Evolutionary conservation across 1,140 invertebrate genomes (phyloP), one percentile per base, ranked within the genome.

Genomic region (Anthonomus grandis): DNA sequence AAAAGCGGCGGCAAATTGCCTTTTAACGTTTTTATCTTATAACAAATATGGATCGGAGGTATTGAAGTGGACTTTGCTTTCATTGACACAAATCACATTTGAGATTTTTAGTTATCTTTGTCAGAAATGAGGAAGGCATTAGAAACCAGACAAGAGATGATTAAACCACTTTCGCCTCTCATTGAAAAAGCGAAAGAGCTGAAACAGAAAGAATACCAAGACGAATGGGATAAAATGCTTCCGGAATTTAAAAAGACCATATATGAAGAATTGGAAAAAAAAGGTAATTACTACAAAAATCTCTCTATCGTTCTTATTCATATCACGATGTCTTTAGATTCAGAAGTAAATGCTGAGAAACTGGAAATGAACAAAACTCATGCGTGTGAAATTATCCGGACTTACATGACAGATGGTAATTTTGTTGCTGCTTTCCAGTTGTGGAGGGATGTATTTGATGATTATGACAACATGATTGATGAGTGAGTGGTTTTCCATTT

Each of bases 1-100:
- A 4, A 87, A 87, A 70, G 76, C 80, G 61, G 84, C 86, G 0
- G 62, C 62, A 0, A 63, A 53, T 27, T 70, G 65, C 36, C 57
- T 72, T 37, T 69, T 66, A 0, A 60, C 60, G 1, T 69, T 73
- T 58, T 41, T 73, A 39, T 36, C 62, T 8, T 52, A 63, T 24
- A 73, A 73, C 50, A 25, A 48, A 2, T 71, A 58, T 53, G 61
- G 66, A 27, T 47, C 66, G 6, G 42, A 70, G 15, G 66, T 68
- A n/a, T n/a, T n/a, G n/a, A 62, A 62, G 58, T 59, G 18, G 10
- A 23, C 12, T 12, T n/a, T n/a, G 15, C 25, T 24, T 54, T 24
- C 6, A 38, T 39, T 46, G 21, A 52, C 12, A n/a, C n/a, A n/a
- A n/a, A n/a, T n/a, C n/a, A n/a, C n/a, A n/a, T 19, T 36, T 37